Evolutionary conservation across 2,113 vertebrate genomes (phyloP).

Genomic region (Tragelaphus scriptus): DNA sequence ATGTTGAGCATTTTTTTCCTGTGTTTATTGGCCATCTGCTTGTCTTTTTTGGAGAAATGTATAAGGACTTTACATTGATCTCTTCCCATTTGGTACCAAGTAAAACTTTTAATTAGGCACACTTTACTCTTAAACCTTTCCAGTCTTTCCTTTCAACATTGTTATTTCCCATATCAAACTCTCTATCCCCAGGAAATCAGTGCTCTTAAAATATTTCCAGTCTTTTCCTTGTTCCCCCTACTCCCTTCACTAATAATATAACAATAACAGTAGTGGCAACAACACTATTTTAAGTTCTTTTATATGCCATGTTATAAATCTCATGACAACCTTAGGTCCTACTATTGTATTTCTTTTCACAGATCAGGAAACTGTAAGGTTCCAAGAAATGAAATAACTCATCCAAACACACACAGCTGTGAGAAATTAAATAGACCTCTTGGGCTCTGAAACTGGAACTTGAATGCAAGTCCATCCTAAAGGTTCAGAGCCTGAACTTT

Average conservation of each 20-base stretch:
- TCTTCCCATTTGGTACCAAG: background rate
- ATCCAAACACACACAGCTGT: background rate
- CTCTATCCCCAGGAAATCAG: background rate
- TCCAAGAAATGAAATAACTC: background rate
- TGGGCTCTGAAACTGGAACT: background rate
- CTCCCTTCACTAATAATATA: background rate
- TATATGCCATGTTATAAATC: background rate
- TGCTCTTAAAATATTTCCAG: background rate
- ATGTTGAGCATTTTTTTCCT: background rate
- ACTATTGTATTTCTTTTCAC: background rate
- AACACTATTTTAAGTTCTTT: background rate
- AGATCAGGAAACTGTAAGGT: background rate
- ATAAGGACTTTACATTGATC: background rate
- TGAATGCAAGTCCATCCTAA: background rate
- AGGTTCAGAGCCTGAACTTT: background rate
- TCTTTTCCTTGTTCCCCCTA: background rate
- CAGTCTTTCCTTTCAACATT: background rate
- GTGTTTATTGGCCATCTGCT: background rate
- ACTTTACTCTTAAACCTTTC: background rate
- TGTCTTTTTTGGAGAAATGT: background rate
- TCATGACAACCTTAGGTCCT: background rate
- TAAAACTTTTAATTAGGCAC: background rate
- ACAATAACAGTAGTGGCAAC: background rate
- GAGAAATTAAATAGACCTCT: background rate
- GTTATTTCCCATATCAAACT: background rate